These are phyloP conservation scores for Leptura quadrifasciata DNA, from an alignment of 2,888 invertebrate genomes.

Conservation along the genomic window DNA sequence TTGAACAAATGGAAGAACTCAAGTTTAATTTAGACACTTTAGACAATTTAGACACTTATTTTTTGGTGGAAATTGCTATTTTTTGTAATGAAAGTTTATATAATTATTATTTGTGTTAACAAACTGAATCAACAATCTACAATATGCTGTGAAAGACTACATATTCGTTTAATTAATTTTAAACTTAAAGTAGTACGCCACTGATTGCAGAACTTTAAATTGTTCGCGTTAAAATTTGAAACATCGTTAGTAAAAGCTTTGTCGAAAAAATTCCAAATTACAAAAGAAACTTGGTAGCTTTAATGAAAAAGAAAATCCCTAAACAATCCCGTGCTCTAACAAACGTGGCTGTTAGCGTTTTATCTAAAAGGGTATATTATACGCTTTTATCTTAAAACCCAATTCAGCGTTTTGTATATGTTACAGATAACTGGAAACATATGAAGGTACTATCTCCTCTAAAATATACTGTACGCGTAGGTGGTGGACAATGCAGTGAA, in stretches of 20 bases:
- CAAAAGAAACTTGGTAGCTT: not conserved
- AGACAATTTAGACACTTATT: too few species aligned
- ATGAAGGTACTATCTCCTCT: slow-evolving; percentile 11
- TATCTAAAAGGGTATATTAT: slow-evolving; percentile 25
- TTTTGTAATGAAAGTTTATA: too few species aligned
- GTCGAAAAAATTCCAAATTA: not conserved
- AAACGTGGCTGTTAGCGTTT: slow-evolving; percentile 15
- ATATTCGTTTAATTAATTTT: too few species aligned
- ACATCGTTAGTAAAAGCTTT: not conserved
- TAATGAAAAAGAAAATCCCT: slow-evolving; percentile 22
- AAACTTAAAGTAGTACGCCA: not conserved
- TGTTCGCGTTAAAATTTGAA: not conserved
- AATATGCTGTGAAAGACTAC: too few species aligned
- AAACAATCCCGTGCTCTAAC: slow-evolving; percentile 3
- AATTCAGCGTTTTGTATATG: slow-evolving; percentile 14
- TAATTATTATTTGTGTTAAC: too few species aligned
- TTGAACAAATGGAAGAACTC: too few species aligned
- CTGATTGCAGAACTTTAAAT: not conserved
- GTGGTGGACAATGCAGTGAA: not conserved
- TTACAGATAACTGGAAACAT: slow-evolving; percentile 15
- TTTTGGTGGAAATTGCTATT: too few species aligned
- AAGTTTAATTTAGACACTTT: too few species aligned
- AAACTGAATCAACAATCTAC: too few species aligned
- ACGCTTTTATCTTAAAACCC: slow-evolving; percentile 22
- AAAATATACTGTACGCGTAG: not conserved